phyloP scores from a whole-genome alignment of 2,113 vertebrate species.

The Passer montanus region DNA sequence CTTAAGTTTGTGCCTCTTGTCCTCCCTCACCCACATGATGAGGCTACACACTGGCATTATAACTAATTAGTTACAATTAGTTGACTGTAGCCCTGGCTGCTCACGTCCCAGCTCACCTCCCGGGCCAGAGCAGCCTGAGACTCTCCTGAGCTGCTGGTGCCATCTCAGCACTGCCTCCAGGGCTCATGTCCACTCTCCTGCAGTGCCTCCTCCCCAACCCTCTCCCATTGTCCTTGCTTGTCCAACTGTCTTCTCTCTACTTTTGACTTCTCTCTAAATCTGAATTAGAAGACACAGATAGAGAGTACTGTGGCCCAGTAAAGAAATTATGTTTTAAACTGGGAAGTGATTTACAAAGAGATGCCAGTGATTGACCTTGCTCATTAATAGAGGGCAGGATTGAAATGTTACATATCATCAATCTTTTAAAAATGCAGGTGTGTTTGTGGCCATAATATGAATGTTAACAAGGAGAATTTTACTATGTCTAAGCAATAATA shows the following conservation, averaged over 20 bases:
- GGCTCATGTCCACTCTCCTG: background rate
- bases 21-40: background rate
- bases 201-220: background rate
- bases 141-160: background rate
- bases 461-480: background rate
- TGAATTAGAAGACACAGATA: background rate
- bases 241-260: background rate
- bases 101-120: background rate
- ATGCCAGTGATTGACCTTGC: background rate
- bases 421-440: background rate
- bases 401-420: background rate
- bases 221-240: background rate
- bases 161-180: accelerated
- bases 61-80: background rate
- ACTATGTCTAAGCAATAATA: background rate
- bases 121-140: background rate
- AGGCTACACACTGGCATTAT: background rate
- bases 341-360: background rate
- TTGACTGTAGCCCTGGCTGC: background rate
- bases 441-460: background rate
- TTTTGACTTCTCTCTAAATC: background rate
- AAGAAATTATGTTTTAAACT: background rate
- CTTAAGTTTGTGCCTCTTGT: background rate
- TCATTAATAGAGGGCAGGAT: background rate
- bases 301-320: background rate